phyloP scores from a whole-genome alignment of 2,113 vertebrate species.

The Pogonocichla stellata region DNA sequence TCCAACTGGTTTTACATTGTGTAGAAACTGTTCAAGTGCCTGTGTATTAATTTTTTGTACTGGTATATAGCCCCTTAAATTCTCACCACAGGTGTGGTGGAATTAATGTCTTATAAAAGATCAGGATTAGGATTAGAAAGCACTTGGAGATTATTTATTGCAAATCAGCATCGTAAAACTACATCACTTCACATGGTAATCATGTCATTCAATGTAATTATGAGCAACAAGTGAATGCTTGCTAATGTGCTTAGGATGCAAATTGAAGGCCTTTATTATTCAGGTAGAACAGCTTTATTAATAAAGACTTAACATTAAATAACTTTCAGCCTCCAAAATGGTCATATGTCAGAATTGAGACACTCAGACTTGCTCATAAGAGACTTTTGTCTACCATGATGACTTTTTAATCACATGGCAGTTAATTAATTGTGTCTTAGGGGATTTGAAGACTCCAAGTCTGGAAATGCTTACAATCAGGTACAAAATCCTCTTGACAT shows the following conservation, averaged over 20 bases:
- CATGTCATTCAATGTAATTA: not conserved
- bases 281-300: not conserved
- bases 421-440: not conserved
- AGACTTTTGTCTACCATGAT: not conserved
- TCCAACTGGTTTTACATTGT: not conserved
- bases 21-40: not conserved
- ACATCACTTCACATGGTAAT: not conserved
- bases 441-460: not conserved
- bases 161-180: not conserved
- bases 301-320: not conserved
- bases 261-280: not conserved
- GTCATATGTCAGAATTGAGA: not conserved
- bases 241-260: not conserved
- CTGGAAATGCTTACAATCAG: not conserved
- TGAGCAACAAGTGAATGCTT: not conserved
- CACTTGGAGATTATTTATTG: not conserved
- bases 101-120: not conserved
- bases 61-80: not conserved
- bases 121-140: not conserved
- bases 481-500: not conserved
- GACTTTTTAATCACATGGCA: not conserved
- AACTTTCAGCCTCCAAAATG: not conserved
- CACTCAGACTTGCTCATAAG: not conserved
- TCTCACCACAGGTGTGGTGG: not conserved
- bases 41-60: not conserved